Evolutionary conservation across 2,888 invertebrate genomes (phyloP).

Genomic region (Cosmopolites sordidus): DNA sequence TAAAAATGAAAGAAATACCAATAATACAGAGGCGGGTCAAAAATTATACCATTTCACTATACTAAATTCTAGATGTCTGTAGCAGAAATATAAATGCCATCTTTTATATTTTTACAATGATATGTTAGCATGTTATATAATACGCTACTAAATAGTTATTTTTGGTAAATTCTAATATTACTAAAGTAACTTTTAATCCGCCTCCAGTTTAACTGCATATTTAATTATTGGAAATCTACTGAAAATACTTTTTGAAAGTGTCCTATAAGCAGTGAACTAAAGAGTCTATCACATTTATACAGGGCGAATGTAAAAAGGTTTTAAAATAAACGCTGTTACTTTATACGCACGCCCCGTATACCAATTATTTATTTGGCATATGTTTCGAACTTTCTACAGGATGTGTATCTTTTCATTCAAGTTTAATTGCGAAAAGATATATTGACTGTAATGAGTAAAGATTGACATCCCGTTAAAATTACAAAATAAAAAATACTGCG

Average conservation of each 20-base stretch:
- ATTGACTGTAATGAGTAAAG: constrained; percentile 5
- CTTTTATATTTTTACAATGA: constrained; percentile 19
- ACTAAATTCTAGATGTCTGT: constrained; percentile 3
- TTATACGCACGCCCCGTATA: constrained; percentile 15
- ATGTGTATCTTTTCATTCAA: constrained; percentile 7
- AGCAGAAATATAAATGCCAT: constrained; percentile 15
- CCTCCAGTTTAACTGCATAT: neutral
- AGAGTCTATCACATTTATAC: constrained; percentile 27
- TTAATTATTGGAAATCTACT: constrained; percentile 3
- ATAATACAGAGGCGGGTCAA: too few species aligned
- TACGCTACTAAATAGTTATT: constrained; percentile 1
- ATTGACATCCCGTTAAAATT: constrained; percentile 15
- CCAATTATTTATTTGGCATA: constrained; percentile 16
- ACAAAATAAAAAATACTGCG: constrained; percentile 13
- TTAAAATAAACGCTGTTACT: constrained; percentile 5
- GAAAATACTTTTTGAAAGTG: constrained; percentile 22
- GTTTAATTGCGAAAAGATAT: constrained; percentile 9
- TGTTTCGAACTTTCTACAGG: constrained; percentile 14
- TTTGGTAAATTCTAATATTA: constrained; percentile 4
- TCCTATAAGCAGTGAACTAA: constrained; percentile 23
- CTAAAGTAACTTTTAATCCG: neutral
- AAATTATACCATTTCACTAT: neutral
- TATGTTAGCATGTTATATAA: constrained; percentile 22
- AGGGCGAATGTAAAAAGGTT: constrained; percentile 20
- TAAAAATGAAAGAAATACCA: too few species aligned